Percentiles rank a stretch among this genome's conserved stretches.
Evolutionary conservation across 2,888 invertebrate species (phyloP).

Genomic region (Drosophila robusta): DNA sequence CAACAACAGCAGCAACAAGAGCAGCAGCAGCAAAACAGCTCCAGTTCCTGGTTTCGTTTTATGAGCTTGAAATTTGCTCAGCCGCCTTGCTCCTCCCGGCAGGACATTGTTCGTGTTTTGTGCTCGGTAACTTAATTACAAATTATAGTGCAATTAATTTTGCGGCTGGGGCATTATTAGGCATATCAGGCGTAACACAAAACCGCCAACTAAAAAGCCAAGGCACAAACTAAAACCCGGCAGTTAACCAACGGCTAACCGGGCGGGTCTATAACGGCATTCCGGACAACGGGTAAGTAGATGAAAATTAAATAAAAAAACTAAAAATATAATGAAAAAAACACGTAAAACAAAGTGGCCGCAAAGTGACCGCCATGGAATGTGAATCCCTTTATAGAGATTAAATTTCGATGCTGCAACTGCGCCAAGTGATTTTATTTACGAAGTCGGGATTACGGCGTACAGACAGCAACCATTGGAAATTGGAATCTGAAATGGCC

Average conservation of each 20-base stretch:
- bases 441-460: background rate
- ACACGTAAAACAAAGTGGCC: conserved; percentile 48
- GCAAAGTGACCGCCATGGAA: conserved; percentile 51
- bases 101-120: conserved; percentile 43
- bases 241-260: conserved; percentile 10
- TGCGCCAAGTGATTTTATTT: conserved; percentile 15
- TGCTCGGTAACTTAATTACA: conserved; percentile 81
- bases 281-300: conserved; percentile 53
- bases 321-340: too few relatives aligned
- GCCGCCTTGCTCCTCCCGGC: background rate
- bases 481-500: conserved; percentile 90
- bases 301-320: conserved; percentile 62
- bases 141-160: conserved; percentile 83
- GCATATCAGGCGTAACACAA: conserved; percentile 70
- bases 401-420: conserved; percentile 20
- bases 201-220: conserved; percentile 46
- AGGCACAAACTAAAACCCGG: conserved; percentile 23
- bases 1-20: conserved; percentile 5
- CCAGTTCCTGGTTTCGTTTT: conserved; percentile 45
- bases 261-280: background rate
- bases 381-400: conserved; percentile 20
- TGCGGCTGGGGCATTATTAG: conserved; percentile 76
- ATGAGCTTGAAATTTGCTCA: conserved; percentile 51
- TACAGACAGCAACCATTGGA: conserved; percentile 8
- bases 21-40: conserved; percentile 9